Evolutionary conservation across 2,797 vertebrate genomes (phyloP).

Genomic region (Poecilia wingei): DNA sequence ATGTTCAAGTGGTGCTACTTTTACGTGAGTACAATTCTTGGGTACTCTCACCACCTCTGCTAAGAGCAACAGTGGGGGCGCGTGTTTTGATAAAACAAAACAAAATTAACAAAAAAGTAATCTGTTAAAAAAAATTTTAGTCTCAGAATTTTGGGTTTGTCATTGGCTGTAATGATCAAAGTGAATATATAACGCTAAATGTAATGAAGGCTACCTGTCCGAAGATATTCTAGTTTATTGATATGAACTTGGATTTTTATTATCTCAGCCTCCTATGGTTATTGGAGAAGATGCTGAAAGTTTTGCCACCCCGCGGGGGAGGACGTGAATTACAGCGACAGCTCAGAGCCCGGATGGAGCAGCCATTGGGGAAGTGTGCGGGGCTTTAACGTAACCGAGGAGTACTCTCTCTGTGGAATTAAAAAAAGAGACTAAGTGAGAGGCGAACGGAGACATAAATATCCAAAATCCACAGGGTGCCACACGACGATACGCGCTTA

Average conservation of each 20-base stretch:
- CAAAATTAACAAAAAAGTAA: neutral
- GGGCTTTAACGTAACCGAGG: constrained; percentile 77
- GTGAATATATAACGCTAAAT: neutral
- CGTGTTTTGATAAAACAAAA: neutral
- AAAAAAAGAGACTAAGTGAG: constrained; percentile 69
- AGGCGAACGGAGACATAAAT: constrained; percentile 53
- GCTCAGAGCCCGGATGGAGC: constrained; percentile 82
- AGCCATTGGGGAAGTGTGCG: constrained; percentile 82
- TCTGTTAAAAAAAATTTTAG: neutral
- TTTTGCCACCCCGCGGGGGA: constrained; percentile 56
- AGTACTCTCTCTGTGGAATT: constrained; percentile 69
- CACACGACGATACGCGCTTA: constrained; percentile 34
- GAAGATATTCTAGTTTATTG: neutral
- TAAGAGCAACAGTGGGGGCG: neutral
- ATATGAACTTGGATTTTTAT: neutral
- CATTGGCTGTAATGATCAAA: neutral
- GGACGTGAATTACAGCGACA: constrained; percentile 62
- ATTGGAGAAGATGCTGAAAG: constrained; percentile 21
- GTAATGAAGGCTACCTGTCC: neutral
- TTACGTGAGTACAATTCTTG: too few species aligned
- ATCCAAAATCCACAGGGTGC: constrained; percentile 35
- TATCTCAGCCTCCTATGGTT: neutral
- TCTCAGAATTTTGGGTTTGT: neutral
- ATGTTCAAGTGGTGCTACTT: too few species aligned
- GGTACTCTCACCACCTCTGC: too few species aligned